Conservation (phyloP, 2,113 vertebrate genomes). For the Lepus timidus region DNA sequence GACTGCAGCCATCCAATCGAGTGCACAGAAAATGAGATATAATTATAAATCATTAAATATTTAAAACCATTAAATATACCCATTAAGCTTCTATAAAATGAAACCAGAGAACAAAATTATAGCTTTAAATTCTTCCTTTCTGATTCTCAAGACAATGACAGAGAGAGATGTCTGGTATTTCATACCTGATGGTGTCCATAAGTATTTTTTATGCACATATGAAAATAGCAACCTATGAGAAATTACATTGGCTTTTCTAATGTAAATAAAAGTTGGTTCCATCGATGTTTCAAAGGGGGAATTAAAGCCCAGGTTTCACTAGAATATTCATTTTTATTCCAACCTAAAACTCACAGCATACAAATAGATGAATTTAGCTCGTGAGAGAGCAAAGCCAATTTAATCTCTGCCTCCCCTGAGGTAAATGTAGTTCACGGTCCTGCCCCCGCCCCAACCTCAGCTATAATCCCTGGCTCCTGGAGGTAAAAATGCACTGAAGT, state of each 20-base stretch:
- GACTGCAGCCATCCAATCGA: constrained; percentile 49
- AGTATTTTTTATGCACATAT: constrained; percentile 58
- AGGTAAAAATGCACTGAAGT: constrained; percentile 98
- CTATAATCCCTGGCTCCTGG: constrained; percentile 95
- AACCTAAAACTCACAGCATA: constrained; percentile 87
- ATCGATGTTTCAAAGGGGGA: constrained; percentile 77
- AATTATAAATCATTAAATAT: constrained; percentile 78
- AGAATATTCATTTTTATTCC: constrained; percentile 89
- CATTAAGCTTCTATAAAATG: constrained; percentile 71
- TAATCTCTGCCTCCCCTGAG: constrained; percentile 95
- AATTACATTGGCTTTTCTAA: constrained; percentile 58
- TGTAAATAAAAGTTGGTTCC: constrained; percentile 81
- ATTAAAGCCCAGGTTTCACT: constrained; percentile 79
- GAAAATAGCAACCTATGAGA: constrained; percentile 61
- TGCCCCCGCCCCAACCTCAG: constrained; percentile 91
- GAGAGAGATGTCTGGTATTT: constrained; percentile 61
- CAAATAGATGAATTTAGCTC: constrained; percentile 89
- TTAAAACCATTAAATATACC: constrained; percentile 68
- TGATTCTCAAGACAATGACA: constrained; percentile 54
- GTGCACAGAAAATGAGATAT: constrained; percentile 64
- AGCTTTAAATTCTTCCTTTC: constrained; percentile 63
- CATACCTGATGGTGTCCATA: not conserved
- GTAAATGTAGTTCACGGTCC: constrained; percentile 91
- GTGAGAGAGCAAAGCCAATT: constrained; percentile 94
- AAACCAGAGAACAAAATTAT: constrained; percentile 67